phyloP scores from a whole-genome alignment of 2,888 invertebrate species.

The Drosophila borealis region DNA sequence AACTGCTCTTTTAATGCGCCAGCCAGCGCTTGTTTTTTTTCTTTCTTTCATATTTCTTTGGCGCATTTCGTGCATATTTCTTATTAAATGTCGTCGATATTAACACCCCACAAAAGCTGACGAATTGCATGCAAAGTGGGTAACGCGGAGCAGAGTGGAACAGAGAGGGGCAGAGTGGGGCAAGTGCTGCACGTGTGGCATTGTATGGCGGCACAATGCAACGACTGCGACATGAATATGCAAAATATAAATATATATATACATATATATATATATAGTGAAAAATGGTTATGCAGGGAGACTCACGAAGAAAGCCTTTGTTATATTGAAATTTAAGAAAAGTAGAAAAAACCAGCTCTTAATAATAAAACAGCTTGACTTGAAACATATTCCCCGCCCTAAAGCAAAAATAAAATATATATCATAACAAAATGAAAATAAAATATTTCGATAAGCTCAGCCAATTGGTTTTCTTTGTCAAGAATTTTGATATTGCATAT shows the following conservation, averaged over 20 bases:
- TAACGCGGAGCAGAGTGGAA: too few relatives aligned
- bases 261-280: not conserved
- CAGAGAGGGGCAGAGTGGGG: not conserved
- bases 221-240: slow-evolving; percentile 36
- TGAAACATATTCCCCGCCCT: too few relatives aligned
- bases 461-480: too few relatives aligned
- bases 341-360: not conserved
- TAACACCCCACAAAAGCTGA: slow-evolving; percentile 50
- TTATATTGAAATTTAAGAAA: slow-evolving; percentile 9
- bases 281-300: not conserved
- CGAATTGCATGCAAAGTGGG: slow-evolving; percentile 51
- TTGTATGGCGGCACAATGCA: slow-evolving; percentile 50
- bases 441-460: too few relatives aligned
- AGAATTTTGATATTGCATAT: too few relatives aligned
- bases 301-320: slow-evolving; percentile 6
- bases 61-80: slow-evolving; percentile 48
- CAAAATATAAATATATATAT: slow-evolving; percentile 15
- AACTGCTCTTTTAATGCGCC: slow-evolving; percentile 11
- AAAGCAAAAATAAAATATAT: too few relatives aligned
- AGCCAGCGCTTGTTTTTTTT: not conserved
- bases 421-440: too few relatives aligned
- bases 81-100: slow-evolving; percentile 55
- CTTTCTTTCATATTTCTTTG: not conserved
- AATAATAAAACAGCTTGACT: too few relatives aligned
- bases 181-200: slow-evolving; percentile 17